Evolutionary conservation across 2,888 invertebrate species (phyloP), one percentile per base, ranked within the genome.

Genomic region (Drosophila siamana): DNA sequence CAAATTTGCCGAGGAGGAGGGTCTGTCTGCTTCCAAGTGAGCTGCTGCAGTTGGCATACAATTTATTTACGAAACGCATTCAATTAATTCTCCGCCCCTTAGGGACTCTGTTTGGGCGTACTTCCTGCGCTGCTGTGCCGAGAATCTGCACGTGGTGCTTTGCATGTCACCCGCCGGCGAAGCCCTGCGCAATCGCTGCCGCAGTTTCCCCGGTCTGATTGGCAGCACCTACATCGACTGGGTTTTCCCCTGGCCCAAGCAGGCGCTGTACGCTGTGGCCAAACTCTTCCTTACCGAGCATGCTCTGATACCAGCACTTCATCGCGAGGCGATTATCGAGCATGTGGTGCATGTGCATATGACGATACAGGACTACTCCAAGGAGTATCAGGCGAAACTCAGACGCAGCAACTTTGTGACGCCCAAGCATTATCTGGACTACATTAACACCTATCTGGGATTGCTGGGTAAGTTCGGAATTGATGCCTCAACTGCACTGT

Each of bases 161-260:
- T 96, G 96, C 0, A 98, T 98, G 98, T 97, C 97, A 4, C 97
- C 98, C 0, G 94, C 96, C 2, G 96, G 97, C 0, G 97, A 98
- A 64, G 93, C 95, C 4, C 92, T 98, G 13, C 94, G 97, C 48
- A 97, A 95, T 81, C 94, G 97, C 15, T 98, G 98, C 89, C 94
- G 98, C 74, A 97, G 95, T 92, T 98, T 98, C 92, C 98, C 98
- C 0, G 98, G 98, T 0, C 93, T 98, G 47, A 97, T 98, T 38
- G 98, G 97, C 90, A 97, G 97, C 89, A 97, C 97, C 0, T 97
- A 96, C 38, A 97, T 98, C 73, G 97, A 98, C 91, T 98, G 98
- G 98, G 95, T 98, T 90, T 97, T 97, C 92, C 96, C 98, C 0
- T 98, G 98, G 98, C 98, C 98, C 0, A 94, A 95, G 74, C 97